These are phyloP conservation scores for Scylla paramamosain DNA, from an alignment of 1,140 invertebrate species.

Conservation along the genomic window DNA sequence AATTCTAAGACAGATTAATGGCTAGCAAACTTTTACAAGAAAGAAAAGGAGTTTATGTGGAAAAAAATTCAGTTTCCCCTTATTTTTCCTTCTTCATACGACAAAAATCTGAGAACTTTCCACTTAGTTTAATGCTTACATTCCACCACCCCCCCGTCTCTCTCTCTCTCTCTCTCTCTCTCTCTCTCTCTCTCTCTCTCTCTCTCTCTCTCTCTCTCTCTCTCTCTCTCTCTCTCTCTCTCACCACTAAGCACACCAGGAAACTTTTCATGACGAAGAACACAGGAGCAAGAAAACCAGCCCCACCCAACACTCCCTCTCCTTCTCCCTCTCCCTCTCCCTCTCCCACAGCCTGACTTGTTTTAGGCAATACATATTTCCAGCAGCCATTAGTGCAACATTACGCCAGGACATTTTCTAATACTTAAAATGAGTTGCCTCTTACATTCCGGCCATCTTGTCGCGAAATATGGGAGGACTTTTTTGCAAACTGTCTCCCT, in stretches of 20 bases:
- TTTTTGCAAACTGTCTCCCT: too few species aligned
- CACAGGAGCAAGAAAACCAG: too few species aligned
- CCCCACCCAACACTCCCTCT: background rate
- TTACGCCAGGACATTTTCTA: background rate
- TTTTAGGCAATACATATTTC: background rate
- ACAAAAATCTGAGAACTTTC: conserved; percentile 10
- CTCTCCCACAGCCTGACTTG: background rate
- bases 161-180: too few species aligned
- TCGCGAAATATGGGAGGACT: background rate
- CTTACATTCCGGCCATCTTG: background rate
- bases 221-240: background rate
- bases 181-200: too few species aligned
- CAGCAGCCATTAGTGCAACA: background rate
- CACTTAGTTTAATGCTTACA: background rate
- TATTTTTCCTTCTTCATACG: background rate
- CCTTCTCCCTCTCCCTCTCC: background rate
- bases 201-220: too few species aligned
- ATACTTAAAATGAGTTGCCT: background rate
- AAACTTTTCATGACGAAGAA: too few species aligned
- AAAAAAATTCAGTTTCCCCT: background rate
- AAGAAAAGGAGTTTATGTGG: background rate
- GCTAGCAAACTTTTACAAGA: background rate
- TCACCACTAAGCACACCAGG: background rate
- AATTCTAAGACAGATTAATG: background rate
- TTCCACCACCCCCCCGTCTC: background rate